Percentiles rank a stretch among this genome's conserved stretches.
Conservation (phyloP, 2,113 vertebrate species). For the Hypocryptadius cinnamomeus region DNA sequence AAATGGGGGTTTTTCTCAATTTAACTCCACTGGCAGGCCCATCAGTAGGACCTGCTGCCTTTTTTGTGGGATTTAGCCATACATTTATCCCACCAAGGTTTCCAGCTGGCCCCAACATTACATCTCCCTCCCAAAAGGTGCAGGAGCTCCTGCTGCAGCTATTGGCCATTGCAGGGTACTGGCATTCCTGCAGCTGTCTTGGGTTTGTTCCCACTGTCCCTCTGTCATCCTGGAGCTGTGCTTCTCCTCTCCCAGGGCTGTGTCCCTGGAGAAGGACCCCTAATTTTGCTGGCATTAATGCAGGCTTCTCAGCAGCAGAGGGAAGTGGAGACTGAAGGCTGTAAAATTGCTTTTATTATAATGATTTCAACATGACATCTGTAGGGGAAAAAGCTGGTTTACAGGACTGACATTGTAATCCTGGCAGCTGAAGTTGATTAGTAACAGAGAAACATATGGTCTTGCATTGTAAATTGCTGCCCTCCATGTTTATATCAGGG, state of each 20-base stretch:
- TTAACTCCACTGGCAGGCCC: not conserved
- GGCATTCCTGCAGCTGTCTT: not conserved
- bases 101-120: accelerated
- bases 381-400: not conserved
- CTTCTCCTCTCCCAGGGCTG: not conserved
- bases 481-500: not conserved
- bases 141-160: not conserved
- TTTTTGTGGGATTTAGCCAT: not conserved
- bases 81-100: not conserved
- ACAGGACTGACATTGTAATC: not conserved
- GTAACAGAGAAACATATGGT: not conserved
- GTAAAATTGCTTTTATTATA: not conserved
- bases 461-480: not conserved
- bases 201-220: not conserved
- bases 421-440: not conserved
- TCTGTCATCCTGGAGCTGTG: not conserved
- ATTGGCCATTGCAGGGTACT: not conserved
- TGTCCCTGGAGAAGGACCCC: not conserved
- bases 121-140: not conserved
- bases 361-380: not conserved
- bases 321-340: not conserved
- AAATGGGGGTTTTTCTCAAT: accelerated
- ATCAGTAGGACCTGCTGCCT: not conserved
- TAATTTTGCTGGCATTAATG: accelerated
- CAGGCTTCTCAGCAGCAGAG: not conserved